Percentiles rank a stretch among this genome's conserved stretches.
Conservation (phyloP, 2,113 vertebrate genomes). For the Vulpes ferrilata region DNA sequence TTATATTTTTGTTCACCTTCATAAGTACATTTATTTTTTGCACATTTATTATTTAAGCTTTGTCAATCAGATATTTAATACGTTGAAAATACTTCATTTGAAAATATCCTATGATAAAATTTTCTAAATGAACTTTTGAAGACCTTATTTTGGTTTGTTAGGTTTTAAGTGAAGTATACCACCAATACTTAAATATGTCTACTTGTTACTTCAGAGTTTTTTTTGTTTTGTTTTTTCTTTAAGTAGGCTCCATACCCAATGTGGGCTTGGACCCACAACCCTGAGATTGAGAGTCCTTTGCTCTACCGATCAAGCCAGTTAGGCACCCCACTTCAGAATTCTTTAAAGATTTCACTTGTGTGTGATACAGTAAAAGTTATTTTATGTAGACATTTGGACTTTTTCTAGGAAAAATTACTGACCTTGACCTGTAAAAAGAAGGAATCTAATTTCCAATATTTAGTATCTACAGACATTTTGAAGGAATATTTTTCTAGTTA, state of each 20-base stretch:
- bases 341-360: constrained; percentile 10
- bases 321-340: background rate
- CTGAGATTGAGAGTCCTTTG: background rate
- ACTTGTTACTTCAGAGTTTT: background rate
- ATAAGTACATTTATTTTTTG: constrained; percentile 21
- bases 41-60: constrained; percentile 42
- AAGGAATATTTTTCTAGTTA: constrained; percentile 54
- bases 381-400: constrained; percentile 30
- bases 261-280: background rate
- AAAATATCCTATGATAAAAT: background rate
- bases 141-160: constrained; percentile 36
- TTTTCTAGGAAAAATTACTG: constrained; percentile 46
- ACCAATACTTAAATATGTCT: background rate
- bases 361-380: constrained; percentile 24
- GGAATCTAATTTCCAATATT: background rate
- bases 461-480: constrained; percentile 36
- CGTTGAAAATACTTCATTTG: background rate
- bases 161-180: background rate
- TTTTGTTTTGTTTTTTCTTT: background rate
- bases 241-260: background rate
- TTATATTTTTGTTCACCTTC: constrained; percentile 46
- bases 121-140: constrained; percentile 57
- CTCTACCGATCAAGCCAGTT: background rate
- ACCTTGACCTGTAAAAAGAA: constrained; percentile 35
- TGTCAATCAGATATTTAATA: constrained; percentile 29